Base-by-base conservation (phyloP, 2,797 vertebrate genomes). In the Spinus pinus region DNA sequence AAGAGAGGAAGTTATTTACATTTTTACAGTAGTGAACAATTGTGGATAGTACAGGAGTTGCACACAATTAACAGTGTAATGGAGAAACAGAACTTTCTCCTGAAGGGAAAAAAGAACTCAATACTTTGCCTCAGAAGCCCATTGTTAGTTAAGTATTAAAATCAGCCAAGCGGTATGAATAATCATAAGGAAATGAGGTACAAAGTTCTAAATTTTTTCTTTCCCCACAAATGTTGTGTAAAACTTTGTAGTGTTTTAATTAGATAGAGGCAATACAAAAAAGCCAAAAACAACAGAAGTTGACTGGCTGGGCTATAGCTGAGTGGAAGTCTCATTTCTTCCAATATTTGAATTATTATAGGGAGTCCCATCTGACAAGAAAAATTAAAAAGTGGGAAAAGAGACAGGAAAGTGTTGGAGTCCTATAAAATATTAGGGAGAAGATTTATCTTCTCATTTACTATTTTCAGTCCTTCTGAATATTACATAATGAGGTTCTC, bases 401-500 rank as follows among this genome's bases (percentile, higher is more conserved):
- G 33, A 86, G 47, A 84, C 13, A 80, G 46, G 24, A 69, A 94
- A 73, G 58, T 84, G 44, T 87, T 86, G 58, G 69, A 88, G 61
- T 88, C 46, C 64, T 89, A 23, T 67, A 54, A 92, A 91, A 77
- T 75, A 93, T 88, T 90, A 93, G 44, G 44, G 51, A 81, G 57
- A 93, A 71, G 14, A 77, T 81, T 93, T 79, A 72, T 90, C 56
- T 81, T 93, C 78, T 90, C 31, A 80, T 95, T 88, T 95, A 20
- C 41, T 92, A 64, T 95, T 95, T 96, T 93, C 73, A 81, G 58
- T 72, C 9, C 12, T 80, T 83, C 46, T 30, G 57, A 60, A 37
- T 94, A 82, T 95, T 92, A 87, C 41, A 78, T 87, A 87, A 81
- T 78, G 79, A 95, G 72, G 69, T 87, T 94, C 73, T 92, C 75